Base-by-base conservation (phyloP, 1,140 invertebrate species). In the Asbolus verrucosus region DNA sequence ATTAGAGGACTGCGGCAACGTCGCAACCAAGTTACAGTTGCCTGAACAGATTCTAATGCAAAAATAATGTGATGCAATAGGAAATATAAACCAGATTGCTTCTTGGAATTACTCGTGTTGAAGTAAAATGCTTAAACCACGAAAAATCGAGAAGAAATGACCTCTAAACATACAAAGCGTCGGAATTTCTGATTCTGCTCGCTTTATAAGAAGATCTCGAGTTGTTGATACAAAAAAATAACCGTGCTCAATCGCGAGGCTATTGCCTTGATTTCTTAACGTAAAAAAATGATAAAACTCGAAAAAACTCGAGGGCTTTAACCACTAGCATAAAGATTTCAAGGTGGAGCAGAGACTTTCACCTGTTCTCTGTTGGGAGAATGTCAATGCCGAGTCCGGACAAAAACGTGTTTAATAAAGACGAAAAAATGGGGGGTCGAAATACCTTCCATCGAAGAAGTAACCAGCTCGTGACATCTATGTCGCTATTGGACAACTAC, bases 81-180 rank as follows among this genome's bases (percentile, higher is more conserved):
- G 39, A 63, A 63, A 63, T 63, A 27, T 39, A 27, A 63, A 38
- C 61, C 39, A 63, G 61, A 63, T 63, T 36, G 11, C 36, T 63
- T 63, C 61, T 63, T 38, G 36, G 60, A 62, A 62, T 38, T 62
- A 50, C 21, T 50, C 43, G 21, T 50, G n/a, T 4, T 21, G 27
- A 54, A n/a, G n/a, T n/a, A n/a, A 27, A 54, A 11, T 54, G 46
- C 46, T 13, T 19, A 54, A n/a, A 16, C 21, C 6, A 24, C 9
- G 21, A 54, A 46, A 54, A 54, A 54, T 36, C 11, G 33, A 54
- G 19, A 54, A n/a, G n/a, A 24, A 54, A 11, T 54, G 19, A 54
- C 43, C 43, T 50, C 43, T 13, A 46, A 36, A 46, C 41, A 9
- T 21, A 46, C 6, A 36, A 36, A 36, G 11, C 33, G 33, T 4